Percentiles rank a stretch among this genome's conserved stretches.
Conservation (phyloP, 2,113 vertebrate genomes). For the Sinocyclocheilus anophthalmus region DNA sequence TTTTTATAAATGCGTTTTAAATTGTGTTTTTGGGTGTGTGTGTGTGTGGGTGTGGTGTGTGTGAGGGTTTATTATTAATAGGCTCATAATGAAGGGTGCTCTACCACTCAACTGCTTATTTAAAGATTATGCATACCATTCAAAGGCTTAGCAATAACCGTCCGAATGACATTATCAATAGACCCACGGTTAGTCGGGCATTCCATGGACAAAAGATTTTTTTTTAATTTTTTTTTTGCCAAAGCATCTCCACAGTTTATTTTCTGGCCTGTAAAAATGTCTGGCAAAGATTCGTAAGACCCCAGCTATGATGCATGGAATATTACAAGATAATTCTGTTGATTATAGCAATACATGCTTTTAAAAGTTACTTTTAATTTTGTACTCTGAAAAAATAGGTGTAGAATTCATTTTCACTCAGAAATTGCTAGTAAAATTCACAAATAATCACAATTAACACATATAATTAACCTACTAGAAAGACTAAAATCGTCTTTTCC, state of each 20-base stretch:
- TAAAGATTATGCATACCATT: conserved; percentile 16
- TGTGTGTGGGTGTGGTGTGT: not conserved
- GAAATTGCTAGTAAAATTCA: too few relatives aligned
- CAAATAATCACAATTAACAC: too few relatives aligned
- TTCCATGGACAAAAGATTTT: conserved; percentile 28
- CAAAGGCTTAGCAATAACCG: not conserved
- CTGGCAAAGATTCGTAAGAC: not conserved
- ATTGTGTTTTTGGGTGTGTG: not conserved
- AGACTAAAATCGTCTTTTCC: too few relatives aligned
- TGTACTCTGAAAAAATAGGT: too few relatives aligned
- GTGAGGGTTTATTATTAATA: not conserved
- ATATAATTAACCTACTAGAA: too few relatives aligned
- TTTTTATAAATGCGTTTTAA: not conserved
- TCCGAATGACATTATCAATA: conserved; percentile 22
- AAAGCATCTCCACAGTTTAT: not conserved
- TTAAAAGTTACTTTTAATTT: not conserved
- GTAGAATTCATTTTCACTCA: too few relatives aligned
- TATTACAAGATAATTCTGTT: not conserved
- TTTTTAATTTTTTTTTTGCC: too few relatives aligned
- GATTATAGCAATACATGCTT: not conserved
- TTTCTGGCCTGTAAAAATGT: not conserved
- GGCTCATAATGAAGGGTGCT: not conserved
- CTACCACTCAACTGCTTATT: conserved; percentile 13
- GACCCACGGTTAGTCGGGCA: conserved; percentile 16
- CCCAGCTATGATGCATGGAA: not conserved